Base-by-base conservation (phyloP, 1,140 invertebrate genomes). In the Eubasilissa regina region DNA sequence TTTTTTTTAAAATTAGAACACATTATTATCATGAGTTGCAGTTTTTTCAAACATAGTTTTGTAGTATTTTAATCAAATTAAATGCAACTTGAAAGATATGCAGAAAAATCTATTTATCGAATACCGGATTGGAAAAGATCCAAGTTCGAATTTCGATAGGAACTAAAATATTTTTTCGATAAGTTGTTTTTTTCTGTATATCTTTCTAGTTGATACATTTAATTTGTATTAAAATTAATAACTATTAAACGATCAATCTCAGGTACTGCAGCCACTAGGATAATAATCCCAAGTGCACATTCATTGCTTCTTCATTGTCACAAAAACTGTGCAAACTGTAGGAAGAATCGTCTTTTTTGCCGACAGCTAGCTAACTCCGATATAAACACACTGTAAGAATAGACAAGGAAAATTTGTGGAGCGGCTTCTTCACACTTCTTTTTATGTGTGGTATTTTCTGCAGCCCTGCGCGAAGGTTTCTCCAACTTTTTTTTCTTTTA, bases 271-370 rank as follows among this genome's bases (percentile, higher is more conserved):
- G 19, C 25, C 66, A 70, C 60, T 17, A 51, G 13, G 10, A 51
- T 73, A 13, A 55, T 55, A 55, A 73, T 73, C 13, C 70, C 13
- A 73, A 73, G 70, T 73, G 70, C 70, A 56, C 70, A 73, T 73
- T 73, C 70, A 55, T 21, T 56, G 15, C 51, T 35, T 55, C 19
- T 43, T 56, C 70, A 53, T 56, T 53, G 70, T 53, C 19, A 73
- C 70, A 73, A 73, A 62, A 70, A 45, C n/a, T 55, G 9, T 13
- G 45, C 45, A 62, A 62, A 62, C 21, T 62, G n/a, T 21, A 70
- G 13, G n/a, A 70, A 70, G 66, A 70, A 70, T 51, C 44, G 11
- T 12, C 35, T 55, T 55, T 73, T 21, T 73, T 73, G 35, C 15
- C 70, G 13, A 56, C 35, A 68, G 47, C 35, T 13, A 68, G 58